Conservation (phyloP, 2,797 vertebrate species). For the Ibycter americanus region DNA sequence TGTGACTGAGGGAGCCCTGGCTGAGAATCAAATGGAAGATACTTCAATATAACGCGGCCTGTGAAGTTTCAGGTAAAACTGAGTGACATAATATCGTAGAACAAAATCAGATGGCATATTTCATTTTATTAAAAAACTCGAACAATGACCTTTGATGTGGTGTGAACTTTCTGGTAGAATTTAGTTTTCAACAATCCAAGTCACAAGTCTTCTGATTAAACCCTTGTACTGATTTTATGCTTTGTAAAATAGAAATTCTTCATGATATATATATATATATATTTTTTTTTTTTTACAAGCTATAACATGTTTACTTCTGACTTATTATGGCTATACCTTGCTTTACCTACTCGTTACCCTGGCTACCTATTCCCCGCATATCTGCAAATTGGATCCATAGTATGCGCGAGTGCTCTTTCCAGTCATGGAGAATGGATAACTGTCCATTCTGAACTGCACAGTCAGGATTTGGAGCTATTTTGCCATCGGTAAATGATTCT, state of each 20-base stretch:
- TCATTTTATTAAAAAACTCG: not conserved
- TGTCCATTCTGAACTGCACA: accelerated
- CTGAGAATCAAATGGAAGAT: not conserved
- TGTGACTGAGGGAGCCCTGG: not conserved
- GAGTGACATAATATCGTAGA: not conserved
- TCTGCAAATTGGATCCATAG: not conserved
- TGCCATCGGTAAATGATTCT: not conserved
- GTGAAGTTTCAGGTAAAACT: not conserved
- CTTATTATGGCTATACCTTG: not conserved
- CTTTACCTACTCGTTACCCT: not conserved
- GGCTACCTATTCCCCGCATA: not conserved
- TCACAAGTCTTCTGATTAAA: not conserved
- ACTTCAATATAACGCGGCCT: not conserved
- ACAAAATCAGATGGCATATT: not conserved
- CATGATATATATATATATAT: not conserved
- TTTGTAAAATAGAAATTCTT: not conserved
- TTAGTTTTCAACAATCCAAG: not conserved
- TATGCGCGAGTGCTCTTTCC: not conserved
- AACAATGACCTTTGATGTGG: not conserved
- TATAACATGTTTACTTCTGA: not conserved
- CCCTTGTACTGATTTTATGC: not conserved
- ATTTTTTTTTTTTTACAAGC: not conserved
- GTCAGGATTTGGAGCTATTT: not conserved
- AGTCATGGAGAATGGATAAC: accelerated
- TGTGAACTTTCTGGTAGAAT: not conserved